A percentile compares a stretch with the other conserved stretches of the same genome.
Evolutionary conservation across 2,888 invertebrate species (phyloP).

Genomic region (Meghimatium bilineatum): DNA sequence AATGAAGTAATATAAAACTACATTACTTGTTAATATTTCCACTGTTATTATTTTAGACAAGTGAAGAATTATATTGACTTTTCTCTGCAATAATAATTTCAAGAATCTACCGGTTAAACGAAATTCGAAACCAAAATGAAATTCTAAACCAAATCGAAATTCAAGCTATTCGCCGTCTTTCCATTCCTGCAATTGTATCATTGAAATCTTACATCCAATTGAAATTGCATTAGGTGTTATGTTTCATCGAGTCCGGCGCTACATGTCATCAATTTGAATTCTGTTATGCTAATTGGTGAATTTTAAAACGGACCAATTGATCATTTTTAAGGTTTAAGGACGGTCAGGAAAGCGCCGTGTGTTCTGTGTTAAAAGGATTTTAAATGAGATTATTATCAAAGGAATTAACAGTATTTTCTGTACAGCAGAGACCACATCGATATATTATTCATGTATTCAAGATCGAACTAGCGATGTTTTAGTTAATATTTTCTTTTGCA

Average conservation of each 20-base stretch:
- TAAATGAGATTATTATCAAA: neutral
- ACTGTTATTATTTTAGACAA: neutral
- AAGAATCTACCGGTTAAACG: neutral
- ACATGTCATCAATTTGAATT: constrained; percentile 5
- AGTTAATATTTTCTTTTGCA: neutral
- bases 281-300: constrained; percentile 16
- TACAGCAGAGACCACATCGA: neutral
- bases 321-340: neutral
- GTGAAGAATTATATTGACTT: neutral
- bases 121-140: constrained; percentile 4
- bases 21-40: too few relatives aligned
- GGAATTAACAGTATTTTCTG: neutral
- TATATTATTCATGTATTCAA: neutral
- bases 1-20: too few relatives aligned
- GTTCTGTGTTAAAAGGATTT: neutral
- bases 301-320: constrained; percentile 1
- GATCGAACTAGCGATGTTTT: neutral
- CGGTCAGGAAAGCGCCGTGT: neutral
- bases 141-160: neutral
- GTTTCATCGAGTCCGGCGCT: neutral
- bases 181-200: neutral
- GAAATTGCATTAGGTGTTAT: constrained; percentile 23
- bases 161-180: too few relatives aligned
- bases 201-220: neutral
- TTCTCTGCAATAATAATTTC: neutral